Evolutionary conservation across 1,140 invertebrate species (phyloP), one percentile per base, ranked within the genome.

Genomic region (Delia radicum): DNA sequence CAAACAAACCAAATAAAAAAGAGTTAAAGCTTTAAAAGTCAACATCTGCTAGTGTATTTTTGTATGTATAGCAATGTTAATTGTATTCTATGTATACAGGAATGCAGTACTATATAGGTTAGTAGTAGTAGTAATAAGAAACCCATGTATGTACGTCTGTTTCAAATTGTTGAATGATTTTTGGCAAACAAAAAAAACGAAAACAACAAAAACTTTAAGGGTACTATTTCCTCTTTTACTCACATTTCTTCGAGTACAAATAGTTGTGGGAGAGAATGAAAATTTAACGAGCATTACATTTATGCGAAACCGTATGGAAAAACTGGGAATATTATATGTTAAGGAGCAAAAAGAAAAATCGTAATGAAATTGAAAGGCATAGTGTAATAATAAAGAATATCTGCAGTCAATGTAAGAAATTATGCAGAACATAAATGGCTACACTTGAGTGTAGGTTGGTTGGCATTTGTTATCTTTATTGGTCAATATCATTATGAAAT

Each of bases 31-130:
- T 18, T 21, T 24, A 55, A 55, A n/a, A 55, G 24, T 21, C 18
- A 55, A 21, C 18, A 24, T 55, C n/a, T 55, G 48, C 48, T 55
- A n/a, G n/a, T n/a, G n/a, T n/a, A n/a, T n/a, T n/a, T n/a, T n/a
- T n/a, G n/a, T n/a, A n/a, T n/a, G n/a, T n/a, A n/a, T n/a, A n/a
- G n/a, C n/a, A n/a, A n/a, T n/a, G n/a, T 12, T 12, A 33, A 7
- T 33, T n/a, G 13, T 48, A 13, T 48, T 13, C 15, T 55, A 24
- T 55, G 48, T 69, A 69, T 69, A 69, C 65, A 69, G 65, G 31
- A 69, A 69, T 69, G 65, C 65, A 69, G 65, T 69, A n/a, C n/a
- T n/a, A 69, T 69, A 69, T 69, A 69, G 65, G 65, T 69, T 69
- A 69, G 65, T 69, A 69, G 65, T 69, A 69, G 29, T 37, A 18